These are phyloP conservation scores for Choristoneura fumiferana DNA, from an alignment of 1,140 invertebrate genomes.

Conservation along the genomic window DNA sequence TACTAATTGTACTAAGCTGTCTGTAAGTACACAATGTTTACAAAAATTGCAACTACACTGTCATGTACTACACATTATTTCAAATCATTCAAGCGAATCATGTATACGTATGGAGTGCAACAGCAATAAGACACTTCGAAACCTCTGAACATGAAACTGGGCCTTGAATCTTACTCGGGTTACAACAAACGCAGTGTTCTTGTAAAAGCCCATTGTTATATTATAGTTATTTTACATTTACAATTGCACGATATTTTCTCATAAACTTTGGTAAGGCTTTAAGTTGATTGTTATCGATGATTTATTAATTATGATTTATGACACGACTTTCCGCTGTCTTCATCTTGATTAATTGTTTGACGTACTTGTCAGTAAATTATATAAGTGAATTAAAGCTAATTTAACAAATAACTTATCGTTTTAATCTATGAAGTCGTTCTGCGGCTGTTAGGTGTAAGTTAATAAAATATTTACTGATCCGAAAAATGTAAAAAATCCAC, in stretches of 20 bases:
- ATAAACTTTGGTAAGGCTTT: not conserved
- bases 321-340: conserved; percentile 2
- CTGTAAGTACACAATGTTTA: no score
- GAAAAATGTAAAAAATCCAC: no score
- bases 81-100: no score
- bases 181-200: conserved; percentile 6
- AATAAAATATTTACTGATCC: no score
- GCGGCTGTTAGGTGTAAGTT: no score
- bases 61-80: no score
- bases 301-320: not conserved
- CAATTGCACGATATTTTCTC: not conserved
- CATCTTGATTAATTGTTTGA: conserved; percentile 1
- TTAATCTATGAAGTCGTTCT: no score
- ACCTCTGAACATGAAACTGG: not conserved
- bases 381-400: not conserved
- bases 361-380: conserved; percentile 1
- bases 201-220: conserved; percentile 10
- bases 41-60: no score
- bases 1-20: no score
- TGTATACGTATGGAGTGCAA: no score
- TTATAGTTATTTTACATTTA: not conserved
- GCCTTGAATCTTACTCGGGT: not conserved
- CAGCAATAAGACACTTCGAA: not conserved
- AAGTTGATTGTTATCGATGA: not conserved
- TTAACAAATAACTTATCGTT: not conserved